A percentile compares a stretch with the other conserved stretches of the same genome.
These are phyloP conservation scores for Sebastiscus albofasciatus DNA, from an alignment of 2,797 vertebrate genomes.

Conservation along the genomic window DNA sequence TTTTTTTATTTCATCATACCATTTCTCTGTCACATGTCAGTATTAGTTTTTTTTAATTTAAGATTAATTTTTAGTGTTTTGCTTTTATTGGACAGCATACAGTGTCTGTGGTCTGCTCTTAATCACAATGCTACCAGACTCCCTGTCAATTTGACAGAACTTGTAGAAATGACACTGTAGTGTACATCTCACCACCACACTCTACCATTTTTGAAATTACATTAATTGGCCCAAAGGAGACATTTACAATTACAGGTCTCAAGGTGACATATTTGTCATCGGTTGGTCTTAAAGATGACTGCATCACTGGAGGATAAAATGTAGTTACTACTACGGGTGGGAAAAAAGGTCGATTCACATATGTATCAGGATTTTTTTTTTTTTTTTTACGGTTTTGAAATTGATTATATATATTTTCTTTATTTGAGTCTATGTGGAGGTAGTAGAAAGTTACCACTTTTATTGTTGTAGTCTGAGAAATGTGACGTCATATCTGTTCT, in stretches of 20 bases:
- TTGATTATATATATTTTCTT: too few species aligned
- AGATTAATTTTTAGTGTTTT: background rate
- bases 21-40: background rate
- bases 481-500: too few species aligned
- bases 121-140: background rate
- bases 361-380: too few species aligned
- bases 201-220: conserved; percentile 20
- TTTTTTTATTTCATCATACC: background rate
- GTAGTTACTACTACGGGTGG: too few species aligned
- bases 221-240: background rate
- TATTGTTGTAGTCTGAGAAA: too few species aligned
- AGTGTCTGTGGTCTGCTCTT: background rate
- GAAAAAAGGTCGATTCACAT: too few species aligned
- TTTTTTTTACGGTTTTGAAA: too few species aligned
- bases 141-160: background rate
- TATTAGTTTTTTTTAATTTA: background rate
- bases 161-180: conserved; percentile 1
- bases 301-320: background rate
- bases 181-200: background rate
- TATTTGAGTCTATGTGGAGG: too few species aligned
- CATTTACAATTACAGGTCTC: conserved; percentile 15
- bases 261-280: conserved; percentile 1
- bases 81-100: background rate
- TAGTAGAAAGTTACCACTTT: too few species aligned
- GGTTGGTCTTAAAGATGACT: conserved; percentile 11